These are phyloP conservation scores for Cygnus atratus DNA, from an alignment of 2,113 vertebrate species.

Conservation along the genomic window DNA sequence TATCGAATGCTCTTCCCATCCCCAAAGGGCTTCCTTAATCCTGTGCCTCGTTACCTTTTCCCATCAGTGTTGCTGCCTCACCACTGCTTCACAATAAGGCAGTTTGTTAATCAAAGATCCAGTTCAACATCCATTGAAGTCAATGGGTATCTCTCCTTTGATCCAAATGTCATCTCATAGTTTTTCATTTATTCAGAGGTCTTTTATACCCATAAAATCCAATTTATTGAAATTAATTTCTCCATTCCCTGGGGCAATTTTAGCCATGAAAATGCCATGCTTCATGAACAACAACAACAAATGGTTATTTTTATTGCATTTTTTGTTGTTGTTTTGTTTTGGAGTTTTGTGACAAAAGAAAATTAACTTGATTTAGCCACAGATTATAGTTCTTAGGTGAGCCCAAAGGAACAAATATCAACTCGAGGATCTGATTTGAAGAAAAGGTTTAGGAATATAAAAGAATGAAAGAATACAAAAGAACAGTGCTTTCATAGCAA, in stretches of 20 bases:
- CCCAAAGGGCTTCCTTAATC: background rate
- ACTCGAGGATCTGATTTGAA: background rate
- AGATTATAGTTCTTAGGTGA: conserved; percentile 57
- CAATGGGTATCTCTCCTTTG: conserved; percentile 50
- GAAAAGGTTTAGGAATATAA: background rate
- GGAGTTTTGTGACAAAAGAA: conserved; percentile 40
- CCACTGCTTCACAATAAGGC: background rate
- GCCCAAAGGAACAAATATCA: conserved; percentile 55
- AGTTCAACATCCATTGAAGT: conserved; percentile 22
- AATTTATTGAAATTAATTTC: conserved; percentile 78
- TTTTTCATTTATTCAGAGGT: conserved; percentile 67
- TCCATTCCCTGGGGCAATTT: conserved; percentile 64
- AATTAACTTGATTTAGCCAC: conserved; percentile 58
- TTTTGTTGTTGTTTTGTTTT: conserved; percentile 21
- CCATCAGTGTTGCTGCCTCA: background rate
- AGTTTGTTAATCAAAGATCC: conserved; percentile 55
- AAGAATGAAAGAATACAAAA: background rate
- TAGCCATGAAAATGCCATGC: conserved; percentile 54
- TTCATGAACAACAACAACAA: conserved; percentile 53
- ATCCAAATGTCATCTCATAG: conserved; percentile 53
- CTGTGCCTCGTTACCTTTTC: background rate
- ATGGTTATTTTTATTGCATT: conserved; percentile 53
- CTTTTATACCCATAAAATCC: conserved; percentile 64
- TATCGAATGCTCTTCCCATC: background rate
- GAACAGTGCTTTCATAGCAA: background rate